Conservation (phyloP, 2,113 vertebrate genomes). For the Calypte anna region DNA sequence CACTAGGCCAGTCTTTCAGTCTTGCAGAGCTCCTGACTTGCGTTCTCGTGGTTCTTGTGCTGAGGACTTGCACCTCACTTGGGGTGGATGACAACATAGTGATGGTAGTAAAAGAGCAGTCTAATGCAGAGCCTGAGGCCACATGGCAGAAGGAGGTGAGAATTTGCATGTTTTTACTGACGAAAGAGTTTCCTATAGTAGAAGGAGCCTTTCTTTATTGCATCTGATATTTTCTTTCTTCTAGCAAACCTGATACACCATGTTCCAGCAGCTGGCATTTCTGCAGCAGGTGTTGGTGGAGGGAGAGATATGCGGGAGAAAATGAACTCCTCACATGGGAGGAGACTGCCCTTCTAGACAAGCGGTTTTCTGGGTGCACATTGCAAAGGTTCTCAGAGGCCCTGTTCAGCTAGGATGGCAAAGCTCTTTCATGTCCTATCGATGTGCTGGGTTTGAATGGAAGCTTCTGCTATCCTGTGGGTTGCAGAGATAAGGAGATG, state of each 20-base stretch:
- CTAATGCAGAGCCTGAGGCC: neutral
- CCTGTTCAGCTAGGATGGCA: fast-evolving
- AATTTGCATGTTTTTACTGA: neutral
- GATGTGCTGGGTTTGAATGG: fast-evolving
- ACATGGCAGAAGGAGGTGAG: neutral
- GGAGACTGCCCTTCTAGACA: neutral
- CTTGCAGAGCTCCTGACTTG: fast-evolving
- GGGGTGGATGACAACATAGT: neutral
- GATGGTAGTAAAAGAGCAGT: neutral
- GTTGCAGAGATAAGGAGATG: neutral
- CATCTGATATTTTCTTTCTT: neutral
- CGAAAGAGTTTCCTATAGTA: neutral
- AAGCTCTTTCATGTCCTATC: fast-evolving
- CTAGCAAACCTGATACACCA: fast-evolving
- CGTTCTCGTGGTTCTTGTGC: fast-evolving
- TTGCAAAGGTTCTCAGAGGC: neutral
- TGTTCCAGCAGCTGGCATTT: neutral
- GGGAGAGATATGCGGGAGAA: fast-evolving
- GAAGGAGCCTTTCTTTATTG: neutral
- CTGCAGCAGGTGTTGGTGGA: neutral
- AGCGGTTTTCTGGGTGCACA: fast-evolving
- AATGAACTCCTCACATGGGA: fast-evolving
- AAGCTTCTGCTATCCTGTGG: neutral
- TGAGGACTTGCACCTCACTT: fast-evolving
- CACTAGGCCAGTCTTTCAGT: fast-evolving